Percentiles rank a stretch among this genome's conserved stretches.
phyloP scores from a whole-genome alignment of 2,797 vertebrate genomes.

The Leuciscus waleckii region DNA sequence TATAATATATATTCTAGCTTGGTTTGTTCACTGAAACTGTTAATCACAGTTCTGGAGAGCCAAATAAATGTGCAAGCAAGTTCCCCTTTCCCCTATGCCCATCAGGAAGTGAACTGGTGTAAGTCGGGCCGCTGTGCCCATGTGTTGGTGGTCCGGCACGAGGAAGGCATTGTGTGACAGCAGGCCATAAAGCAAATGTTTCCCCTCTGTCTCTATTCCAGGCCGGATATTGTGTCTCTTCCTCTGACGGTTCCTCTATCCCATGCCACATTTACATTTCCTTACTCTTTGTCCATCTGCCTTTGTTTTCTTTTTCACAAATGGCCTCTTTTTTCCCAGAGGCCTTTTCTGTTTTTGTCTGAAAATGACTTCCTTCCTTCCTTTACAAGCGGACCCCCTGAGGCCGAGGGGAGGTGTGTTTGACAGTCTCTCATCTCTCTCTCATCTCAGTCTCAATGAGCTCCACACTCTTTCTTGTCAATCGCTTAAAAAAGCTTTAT shows the following conservation, averaged over 20 bases:
- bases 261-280: conserved; percentile 62
- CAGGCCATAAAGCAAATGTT: conserved; percentile 14
- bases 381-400: conserved; percentile 64
- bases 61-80: background rate
- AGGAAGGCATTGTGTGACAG: conserved; percentile 43
- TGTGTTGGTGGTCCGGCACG: conserved; percentile 13
- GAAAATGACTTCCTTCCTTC: conserved; percentile 70
- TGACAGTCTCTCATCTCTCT: conserved; percentile 47
- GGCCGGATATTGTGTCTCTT: conserved; percentile 54
- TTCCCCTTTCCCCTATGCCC: background rate
- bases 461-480: conserved; percentile 19
- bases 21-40: background rate
- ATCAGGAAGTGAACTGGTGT: conserved; percentile 18
- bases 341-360: conserved; percentile 62
- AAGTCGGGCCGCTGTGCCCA: background rate
- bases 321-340: conserved; percentile 43
- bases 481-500: background rate
- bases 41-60: background rate
- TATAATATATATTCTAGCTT: background rate
- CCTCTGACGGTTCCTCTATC: conserved; percentile 47
- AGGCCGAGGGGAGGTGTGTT: conserved; percentile 59
- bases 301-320: conserved; percentile 49
- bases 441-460: conserved; percentile 42
- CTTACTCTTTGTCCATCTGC: conserved; percentile 59
- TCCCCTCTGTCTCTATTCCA: conserved; percentile 51